Base-by-base conservation (phyloP, 2,113 vertebrate genomes). In the Carassius gibelio region DNA sequence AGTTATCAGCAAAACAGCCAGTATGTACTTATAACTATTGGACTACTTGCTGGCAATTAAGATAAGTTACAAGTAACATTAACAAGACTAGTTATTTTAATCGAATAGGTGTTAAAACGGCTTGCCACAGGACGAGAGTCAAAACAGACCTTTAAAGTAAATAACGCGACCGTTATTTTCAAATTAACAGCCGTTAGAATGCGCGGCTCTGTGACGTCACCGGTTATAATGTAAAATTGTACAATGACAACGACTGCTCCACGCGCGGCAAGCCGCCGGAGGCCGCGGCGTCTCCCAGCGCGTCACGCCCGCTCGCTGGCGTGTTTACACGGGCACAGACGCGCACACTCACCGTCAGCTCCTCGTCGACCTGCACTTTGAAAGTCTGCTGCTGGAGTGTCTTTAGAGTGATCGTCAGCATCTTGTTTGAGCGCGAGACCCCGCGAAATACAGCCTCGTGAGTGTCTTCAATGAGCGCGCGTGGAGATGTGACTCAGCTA, bases 361-460 rank as follows among this genome's bases (percentile, higher is more conserved):
- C 92, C 64, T 91, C 89, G 76, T 95, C 92, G 80, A 95, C 91
- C 62, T 94, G 86, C 69, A 95, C 91, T 81, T 93, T 94, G 88
- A 95, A 95, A 26, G 94, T 95, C 85, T 95, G 94, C 85, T 95
- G 94, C 76, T 95, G 94, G 59, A 95, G 94, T 50, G 94, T 95
- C 91, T 95, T 95, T 86, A 95, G 85, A 26, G 94, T 95, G 76
- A 95, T 90, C 68, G 91, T 93, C 93, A 94, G 83, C 94, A 94
- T 95, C 52, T 42, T 92, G 81, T 93, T 77, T 64, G 45, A 48
- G 38, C 81, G 85, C 42, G 23, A 59, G 59, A 30, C 84, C 68
- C 83, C 74, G 48, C 13, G 69, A 80, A 66, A 55, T 34, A 81
- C 55, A 42, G 64, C 45, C 38, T 30, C 3, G 26, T 5, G n/a